Conservation (phyloP, 1,140 invertebrate genomes). For the Linepithema humile region DNA sequence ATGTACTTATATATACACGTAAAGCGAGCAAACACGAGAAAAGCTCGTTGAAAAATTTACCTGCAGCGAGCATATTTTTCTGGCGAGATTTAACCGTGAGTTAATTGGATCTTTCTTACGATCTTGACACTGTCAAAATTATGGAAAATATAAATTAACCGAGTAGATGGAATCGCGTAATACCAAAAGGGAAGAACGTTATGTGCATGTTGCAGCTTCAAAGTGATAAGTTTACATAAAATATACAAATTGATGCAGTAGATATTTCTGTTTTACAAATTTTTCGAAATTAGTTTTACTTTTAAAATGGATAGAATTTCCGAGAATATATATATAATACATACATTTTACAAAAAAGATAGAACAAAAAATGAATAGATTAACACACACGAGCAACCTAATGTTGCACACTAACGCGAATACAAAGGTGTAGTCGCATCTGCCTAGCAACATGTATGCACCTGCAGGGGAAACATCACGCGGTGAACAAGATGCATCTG, state of each 20-base stretch:
- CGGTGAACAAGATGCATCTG: slow-evolving; percentile 10
- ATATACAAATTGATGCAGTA: not conserved
- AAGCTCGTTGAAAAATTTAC: slow-evolving; percentile 19
- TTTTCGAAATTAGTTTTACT: not conserved
- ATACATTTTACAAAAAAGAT: not conserved
- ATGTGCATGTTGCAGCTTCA: not conserved
- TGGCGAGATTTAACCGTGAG: not conserved
- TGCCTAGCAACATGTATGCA: slow-evolving; percentile 49
- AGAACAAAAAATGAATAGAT: slow-evolving; percentile 8
- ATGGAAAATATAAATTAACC: slow-evolving; percentile 26
- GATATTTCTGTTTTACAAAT: not conserved
- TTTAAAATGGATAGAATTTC: not conserved
- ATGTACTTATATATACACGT: too few species aligned
- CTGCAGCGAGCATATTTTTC: not conserved
- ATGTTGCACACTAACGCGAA: too few species aligned
- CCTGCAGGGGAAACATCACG: slow-evolving; percentile 5
- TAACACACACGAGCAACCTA: not conserved
- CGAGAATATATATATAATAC: not conserved
- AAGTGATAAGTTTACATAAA: not conserved
- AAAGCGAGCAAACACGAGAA: not conserved
- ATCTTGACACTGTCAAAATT: not conserved
- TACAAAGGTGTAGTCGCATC: slow-evolving; percentile 2
- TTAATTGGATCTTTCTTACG: not conserved
- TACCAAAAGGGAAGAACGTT: not conserved
- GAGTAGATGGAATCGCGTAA: not conserved